These are phyloP conservation scores for Epinephelus coioides DNA, from an alignment of 2,797 vertebrate species.

Conservation along the genomic window DNA sequence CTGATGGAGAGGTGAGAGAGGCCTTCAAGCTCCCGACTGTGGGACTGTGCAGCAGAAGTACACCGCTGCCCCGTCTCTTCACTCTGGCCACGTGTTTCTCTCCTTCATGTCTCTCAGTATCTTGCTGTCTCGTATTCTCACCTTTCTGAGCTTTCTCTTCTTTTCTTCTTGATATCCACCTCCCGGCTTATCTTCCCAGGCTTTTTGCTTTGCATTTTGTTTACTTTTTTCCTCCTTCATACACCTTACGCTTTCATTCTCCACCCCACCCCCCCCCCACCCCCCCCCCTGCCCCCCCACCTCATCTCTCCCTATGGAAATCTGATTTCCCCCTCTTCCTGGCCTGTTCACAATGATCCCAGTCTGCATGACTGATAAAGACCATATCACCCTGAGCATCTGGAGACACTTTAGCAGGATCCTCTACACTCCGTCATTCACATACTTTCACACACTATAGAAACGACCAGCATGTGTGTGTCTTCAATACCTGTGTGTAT, in stretches of 20 bases:
- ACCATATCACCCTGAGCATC: constrained; percentile 78
- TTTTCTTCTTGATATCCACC: constrained; percentile 28
- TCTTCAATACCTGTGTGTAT: background rate
- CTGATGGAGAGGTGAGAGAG: constrained; percentile 77
- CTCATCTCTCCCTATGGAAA: constrained; percentile 53
- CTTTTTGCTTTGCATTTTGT: constrained; percentile 41
- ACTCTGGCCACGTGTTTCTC: constrained; percentile 20
- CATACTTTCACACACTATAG: constrained; percentile 46
- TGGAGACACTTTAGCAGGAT: constrained; percentile 73
- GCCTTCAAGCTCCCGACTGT: constrained; percentile 56
- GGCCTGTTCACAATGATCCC: constrained; percentile 75
- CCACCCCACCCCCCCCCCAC: background rate
- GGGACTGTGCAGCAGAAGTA: constrained; percentile 47
- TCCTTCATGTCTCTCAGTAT: constrained; percentile 32
- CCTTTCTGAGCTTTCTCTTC: constrained; percentile 37
- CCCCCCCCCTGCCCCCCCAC: background rate
- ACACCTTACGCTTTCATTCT: constrained; percentile 13
- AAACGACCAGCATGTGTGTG: constrained; percentile 11
- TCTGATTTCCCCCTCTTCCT: constrained; percentile 69
- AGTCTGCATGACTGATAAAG: constrained; percentile 76
- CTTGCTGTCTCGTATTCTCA: constrained; percentile 31
- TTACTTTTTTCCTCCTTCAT: constrained; percentile 16
- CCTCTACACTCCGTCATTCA: constrained; percentile 61
- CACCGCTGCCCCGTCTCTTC: constrained; percentile 40
- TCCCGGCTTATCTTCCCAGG: constrained; percentile 30